These are phyloP conservation scores for Saxicola maurus DNA, from an alignment of 2,797 vertebrate genomes.

Conservation along the genomic window DNA sequence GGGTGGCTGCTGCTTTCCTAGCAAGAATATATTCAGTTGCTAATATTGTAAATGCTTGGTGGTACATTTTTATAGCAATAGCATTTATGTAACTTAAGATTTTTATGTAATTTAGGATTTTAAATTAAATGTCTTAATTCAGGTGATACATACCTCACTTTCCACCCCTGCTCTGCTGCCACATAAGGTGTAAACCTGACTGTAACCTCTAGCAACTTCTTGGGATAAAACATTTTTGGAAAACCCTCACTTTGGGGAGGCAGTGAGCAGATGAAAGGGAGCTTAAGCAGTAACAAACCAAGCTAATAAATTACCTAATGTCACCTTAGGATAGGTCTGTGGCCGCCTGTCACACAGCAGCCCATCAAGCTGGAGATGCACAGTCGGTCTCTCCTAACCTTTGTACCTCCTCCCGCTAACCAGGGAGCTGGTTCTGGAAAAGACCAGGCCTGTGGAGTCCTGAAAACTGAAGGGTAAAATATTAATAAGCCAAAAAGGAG, in stretches of 20 bases:
- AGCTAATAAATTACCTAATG: conserved; percentile 7
- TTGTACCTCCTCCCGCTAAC: neutral
- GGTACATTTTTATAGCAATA: neutral
- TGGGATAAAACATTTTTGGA: neutral
- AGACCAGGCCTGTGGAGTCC: neutral
- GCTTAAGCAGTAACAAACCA: neutral
- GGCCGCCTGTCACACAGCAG: neutral
- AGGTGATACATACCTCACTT: neutral
- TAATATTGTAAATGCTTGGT: neutral
- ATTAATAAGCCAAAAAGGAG: neutral
- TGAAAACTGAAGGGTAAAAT: neutral
- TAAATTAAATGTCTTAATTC: neutral
- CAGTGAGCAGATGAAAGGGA: accelerated
- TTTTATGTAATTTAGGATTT: neutral
- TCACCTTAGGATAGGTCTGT: neutral
- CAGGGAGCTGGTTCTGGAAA: neutral
- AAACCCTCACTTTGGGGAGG: neutral
- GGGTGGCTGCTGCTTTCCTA: neutral
- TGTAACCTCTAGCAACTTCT: neutral
- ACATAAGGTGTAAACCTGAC: neutral
- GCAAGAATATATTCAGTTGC: neutral
- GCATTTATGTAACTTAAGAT: neutral
- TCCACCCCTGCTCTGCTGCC: neutral
- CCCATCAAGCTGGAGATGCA: neutral
- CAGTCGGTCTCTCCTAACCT: conserved; percentile 9